Evolutionary conservation across 1,140 invertebrate species (phyloP).

Genomic region (Nautilus pompilius): DNA sequence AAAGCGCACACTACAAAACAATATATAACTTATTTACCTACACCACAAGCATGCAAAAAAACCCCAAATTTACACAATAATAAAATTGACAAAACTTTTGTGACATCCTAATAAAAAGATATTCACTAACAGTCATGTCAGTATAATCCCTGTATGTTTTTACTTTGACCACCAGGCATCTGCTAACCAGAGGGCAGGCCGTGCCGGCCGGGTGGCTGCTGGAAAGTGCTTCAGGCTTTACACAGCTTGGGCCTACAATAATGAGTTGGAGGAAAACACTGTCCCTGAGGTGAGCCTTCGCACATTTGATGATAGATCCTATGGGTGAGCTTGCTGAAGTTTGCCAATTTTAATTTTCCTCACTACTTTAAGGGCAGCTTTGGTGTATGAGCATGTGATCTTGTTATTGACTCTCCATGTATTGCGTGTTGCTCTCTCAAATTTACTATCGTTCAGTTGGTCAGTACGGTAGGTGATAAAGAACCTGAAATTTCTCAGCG

Average conservation of each 20-base stretch:
- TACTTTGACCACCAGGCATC: slow-evolving; percentile 34
- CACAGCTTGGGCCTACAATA: slow-evolving; percentile 85
- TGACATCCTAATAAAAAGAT: background rate
- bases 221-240: slow-evolving; percentile 98
- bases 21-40: no score
- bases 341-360: background rate
- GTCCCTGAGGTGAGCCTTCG: slow-evolving; percentile 76
- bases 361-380: background rate
- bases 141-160: background rate
- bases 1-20: no score
- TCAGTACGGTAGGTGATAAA: no score
- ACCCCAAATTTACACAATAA: no score
- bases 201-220: slow-evolving; percentile 53
- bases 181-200: slow-evolving; percentile 53
- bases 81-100: no score
- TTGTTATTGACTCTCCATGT: no score
- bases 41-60: no score
- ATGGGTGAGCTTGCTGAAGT: background rate
- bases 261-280: slow-evolving; percentile 97
- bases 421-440: no score
- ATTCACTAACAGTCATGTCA: background rate
- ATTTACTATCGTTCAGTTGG: no score
- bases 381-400: no score
- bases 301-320: slow-evolving; percentile 1
- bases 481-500: no score